These are phyloP conservation scores for Euphonia xanthogaster DNA, from an alignment of 2,797 vertebrate species.

Conservation along the genomic window DNA sequence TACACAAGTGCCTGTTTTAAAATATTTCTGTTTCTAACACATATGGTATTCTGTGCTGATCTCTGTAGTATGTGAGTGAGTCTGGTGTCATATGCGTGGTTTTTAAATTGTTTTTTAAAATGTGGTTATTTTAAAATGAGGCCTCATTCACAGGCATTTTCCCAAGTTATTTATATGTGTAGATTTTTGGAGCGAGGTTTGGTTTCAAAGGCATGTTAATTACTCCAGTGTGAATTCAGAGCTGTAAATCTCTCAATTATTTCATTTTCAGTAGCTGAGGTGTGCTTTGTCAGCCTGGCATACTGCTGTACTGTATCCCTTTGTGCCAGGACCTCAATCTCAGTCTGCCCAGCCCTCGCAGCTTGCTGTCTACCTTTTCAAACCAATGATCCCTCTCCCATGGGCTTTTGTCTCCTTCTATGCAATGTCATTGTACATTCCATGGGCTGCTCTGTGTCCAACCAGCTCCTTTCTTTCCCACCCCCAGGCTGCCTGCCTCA, in stretches of 20 bases:
- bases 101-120: not conserved
- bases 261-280: not conserved
- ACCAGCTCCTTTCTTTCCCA: not conserved
- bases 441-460: not conserved
- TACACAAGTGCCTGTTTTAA: not conserved
- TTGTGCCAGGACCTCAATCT: not conserved
- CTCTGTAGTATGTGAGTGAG: not conserved
- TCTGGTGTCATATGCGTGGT: not conserved
- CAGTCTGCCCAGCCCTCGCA: not conserved
- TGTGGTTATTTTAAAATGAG: not conserved
- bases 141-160: not conserved
- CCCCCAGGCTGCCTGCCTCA: not conserved
- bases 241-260: not conserved
- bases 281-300: not conserved
- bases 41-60: not conserved
- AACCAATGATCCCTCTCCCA: not conserved
- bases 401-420: not conserved
- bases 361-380: not conserved
- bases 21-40: not conserved
- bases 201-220: not conserved
- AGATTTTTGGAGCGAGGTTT: not conserved
- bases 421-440: accelerated
- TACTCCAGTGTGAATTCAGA: not conserved
- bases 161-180: not conserved
- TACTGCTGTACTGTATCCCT: not conserved